A percentile compares a stretch with the other conserved stretches of the same genome.
phyloP scores from a whole-genome alignment of 2,797 vertebrate species.

The Lutjanus campechanus region DNA sequence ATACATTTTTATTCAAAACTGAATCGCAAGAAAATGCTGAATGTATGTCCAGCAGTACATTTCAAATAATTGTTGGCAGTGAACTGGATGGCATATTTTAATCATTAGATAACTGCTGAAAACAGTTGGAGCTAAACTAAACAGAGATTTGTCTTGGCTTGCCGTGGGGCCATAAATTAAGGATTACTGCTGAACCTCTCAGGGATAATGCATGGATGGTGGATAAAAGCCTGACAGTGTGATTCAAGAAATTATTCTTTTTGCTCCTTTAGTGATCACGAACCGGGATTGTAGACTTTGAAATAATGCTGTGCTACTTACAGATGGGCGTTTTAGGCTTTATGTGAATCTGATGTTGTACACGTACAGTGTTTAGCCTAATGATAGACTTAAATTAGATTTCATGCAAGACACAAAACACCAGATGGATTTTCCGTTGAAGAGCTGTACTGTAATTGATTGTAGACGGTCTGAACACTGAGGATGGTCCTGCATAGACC shows the following conservation, averaged over 20 bases:
- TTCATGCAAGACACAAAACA: slow-evolving; percentile 2
- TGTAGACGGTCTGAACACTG: background rate
- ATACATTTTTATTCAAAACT: background rate
- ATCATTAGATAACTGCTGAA: slow-evolving; percentile 44
- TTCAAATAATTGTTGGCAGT: slow-evolving; percentile 14
- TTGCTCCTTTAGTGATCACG: slow-evolving; percentile 32
- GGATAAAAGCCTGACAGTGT: slow-evolving; percentile 5
- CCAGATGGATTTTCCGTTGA: slow-evolving; percentile 4
- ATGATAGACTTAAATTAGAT: slow-evolving; percentile 3
- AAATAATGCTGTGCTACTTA: slow-evolving; percentile 77
- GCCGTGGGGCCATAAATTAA: slow-evolving; percentile 46
- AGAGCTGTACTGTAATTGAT: slow-evolving; percentile 4
- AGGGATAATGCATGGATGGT: slow-evolving; percentile 27
- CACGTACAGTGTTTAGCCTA: background rate
- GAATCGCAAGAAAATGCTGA: background rate
- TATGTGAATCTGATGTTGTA: slow-evolving; percentile 52
- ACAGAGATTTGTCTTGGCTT: slow-evolving; percentile 54
- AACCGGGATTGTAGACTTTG: slow-evolving; percentile 75
- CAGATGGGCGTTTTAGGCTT: slow-evolving; percentile 72
- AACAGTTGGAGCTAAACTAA: slow-evolving; percentile 34
- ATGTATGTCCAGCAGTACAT: background rate
- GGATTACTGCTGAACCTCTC: slow-evolving; percentile 37
- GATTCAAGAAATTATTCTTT: slow-evolving; percentile 15
- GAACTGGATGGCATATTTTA: slow-evolving; percentile 40
- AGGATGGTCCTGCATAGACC: background rate